Base-by-base conservation (phyloP, 2,113 vertebrate genomes). In the Aegotheles bennettii region DNA sequence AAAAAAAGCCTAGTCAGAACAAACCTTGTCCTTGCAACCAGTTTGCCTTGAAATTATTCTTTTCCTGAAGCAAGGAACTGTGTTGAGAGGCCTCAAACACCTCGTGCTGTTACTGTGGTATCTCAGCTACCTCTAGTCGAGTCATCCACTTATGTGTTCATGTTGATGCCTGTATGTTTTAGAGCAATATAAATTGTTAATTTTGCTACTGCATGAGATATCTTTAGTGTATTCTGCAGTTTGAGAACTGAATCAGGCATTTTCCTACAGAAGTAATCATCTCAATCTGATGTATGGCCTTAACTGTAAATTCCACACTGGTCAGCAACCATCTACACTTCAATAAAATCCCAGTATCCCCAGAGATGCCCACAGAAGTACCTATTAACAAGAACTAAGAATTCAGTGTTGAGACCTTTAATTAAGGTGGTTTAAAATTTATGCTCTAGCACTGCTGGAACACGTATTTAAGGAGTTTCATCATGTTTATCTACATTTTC, bases 311-410 rank as follows among this genome's bases (percentile, higher is more conserved):
- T 61, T 16, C 18, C 24, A 15, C 24, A 28, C 28, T 67, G 51
- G n/a, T 28, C 23, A 79, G 28, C 38, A 53, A 20, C n/a, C 24
- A 10, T 0, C 0, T 29, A 23, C 6, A 3, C 38, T 19, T 64
- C 13, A 28, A 0, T 42, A 43, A 38, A 76, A 42, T 38, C 45
- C 25, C 35, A 13, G 3, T 29, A n/a, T 38, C 11, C 11, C 25
- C 51, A 23, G 17, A 67, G 28, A n/a, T 31, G 31, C 42, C 40
- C 0, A 0, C 53, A 38, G 59, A 85, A 48, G 11, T 61, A 25
- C 3, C 61, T 51, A 40, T 31, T 87, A 25, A n/a, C 40, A 33
- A 90, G 38, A 82, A 85, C 57, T 65, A 79, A 68, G 45, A 81
- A 42, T 87, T 91, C 56, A 54, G 7, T 19, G 47, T 4, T 14